phyloP scores from a whole-genome alignment of 1,140 invertebrate species.

The Dinoponera quadriceps region DNA sequence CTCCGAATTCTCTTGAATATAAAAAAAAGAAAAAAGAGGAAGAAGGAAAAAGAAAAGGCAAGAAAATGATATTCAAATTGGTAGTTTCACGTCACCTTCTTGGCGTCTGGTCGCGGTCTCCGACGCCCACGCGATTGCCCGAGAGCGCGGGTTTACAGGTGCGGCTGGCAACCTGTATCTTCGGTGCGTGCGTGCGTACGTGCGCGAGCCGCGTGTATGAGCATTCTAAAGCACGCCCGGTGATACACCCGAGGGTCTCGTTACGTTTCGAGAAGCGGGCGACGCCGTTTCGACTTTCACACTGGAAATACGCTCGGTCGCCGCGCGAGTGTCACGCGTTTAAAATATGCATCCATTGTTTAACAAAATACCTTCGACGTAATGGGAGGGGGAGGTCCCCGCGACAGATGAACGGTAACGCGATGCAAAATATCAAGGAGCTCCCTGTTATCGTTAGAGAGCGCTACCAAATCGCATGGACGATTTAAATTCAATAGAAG shows the following conservation, averaged over 20 bases:
- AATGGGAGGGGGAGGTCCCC: not conserved
- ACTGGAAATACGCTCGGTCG: slow-evolving; percentile 31
- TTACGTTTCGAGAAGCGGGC: slow-evolving; percentile 67
- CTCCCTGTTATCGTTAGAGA: not conserved
- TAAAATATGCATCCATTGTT: slow-evolving; percentile 32
- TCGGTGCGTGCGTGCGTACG: slow-evolving; percentile 66
- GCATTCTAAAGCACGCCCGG: slow-evolving; percentile 53
- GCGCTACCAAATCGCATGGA: no score
- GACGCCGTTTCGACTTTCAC: slow-evolving; percentile 66
- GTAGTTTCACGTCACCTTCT: slow-evolving; percentile 72
- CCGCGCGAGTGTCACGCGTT: slow-evolving; percentile 28
- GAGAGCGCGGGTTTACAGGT: slow-evolving; percentile 80
- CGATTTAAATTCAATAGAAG: no score
- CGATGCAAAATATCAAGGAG: not conserved
- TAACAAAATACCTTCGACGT: slow-evolving; percentile 1
- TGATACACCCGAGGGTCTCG: slow-evolving; percentile 65
- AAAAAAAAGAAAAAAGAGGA: not conserved
- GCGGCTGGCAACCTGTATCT: slow-evolving; percentile 83
- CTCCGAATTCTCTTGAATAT: slow-evolving; percentile 58
- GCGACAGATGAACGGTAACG: not conserved
- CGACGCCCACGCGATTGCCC: slow-evolving; percentile 79
- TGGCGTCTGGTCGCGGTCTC: slow-evolving; percentile 76
- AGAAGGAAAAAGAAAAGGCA: no score
- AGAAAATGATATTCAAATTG: slow-evolving; percentile 70
- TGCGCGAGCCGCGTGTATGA: slow-evolving; percentile 61